Conservation (phyloP, 2,888 invertebrate genomes). For the Lochmaea crataegi region DNA sequence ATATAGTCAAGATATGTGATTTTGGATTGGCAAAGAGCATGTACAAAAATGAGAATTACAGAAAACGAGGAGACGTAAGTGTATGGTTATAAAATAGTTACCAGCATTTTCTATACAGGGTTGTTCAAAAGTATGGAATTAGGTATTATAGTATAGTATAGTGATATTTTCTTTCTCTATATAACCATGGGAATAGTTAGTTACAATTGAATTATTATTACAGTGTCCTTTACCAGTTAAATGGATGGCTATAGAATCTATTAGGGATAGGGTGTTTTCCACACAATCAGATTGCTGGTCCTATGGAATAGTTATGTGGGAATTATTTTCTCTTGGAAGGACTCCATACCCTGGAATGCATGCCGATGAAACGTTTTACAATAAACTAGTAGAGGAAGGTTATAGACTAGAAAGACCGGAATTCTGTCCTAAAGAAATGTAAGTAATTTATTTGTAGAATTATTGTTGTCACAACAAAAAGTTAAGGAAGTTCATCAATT, state of each 20-base stretch:
- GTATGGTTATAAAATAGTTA: not conserved
- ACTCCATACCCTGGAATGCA: conserved; percentile 71
- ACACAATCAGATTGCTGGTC: conserved; percentile 97
- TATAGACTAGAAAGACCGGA: conserved; percentile 90
- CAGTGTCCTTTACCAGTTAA: conserved; percentile 89
- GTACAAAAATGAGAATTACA: conserved; percentile 90
- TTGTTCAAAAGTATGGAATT: not conserved
- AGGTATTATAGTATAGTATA: conserved; percentile 65
- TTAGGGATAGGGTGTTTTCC: conserved; percentile 90
- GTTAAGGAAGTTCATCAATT: too few relatives aligned
- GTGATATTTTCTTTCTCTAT: not conserved
- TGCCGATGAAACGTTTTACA: conserved; percentile 68
- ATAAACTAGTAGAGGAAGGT: conserved; percentile 79
- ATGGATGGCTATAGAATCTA: conserved; percentile 96
- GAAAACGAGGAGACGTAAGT: conserved; percentile 86
- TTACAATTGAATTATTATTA: conserved; percentile 38
- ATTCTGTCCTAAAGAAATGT: conserved; percentile 83
- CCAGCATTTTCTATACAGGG: too few relatives aligned
- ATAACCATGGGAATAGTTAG: not conserved
- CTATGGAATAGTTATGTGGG: conserved; percentile 91
- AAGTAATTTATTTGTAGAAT: conserved; percentile 53
- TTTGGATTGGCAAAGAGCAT: conserved; percentile 94
- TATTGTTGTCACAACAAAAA: too few relatives aligned
- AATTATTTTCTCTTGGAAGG: conserved; percentile 86
- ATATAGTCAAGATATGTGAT: conserved; percentile 96